Percentiles rank a stretch among this genome's conserved stretches.
phyloP scores from a whole-genome alignment of 2,113 vertebrate species.

The Scophthalmus maximus region DNA sequence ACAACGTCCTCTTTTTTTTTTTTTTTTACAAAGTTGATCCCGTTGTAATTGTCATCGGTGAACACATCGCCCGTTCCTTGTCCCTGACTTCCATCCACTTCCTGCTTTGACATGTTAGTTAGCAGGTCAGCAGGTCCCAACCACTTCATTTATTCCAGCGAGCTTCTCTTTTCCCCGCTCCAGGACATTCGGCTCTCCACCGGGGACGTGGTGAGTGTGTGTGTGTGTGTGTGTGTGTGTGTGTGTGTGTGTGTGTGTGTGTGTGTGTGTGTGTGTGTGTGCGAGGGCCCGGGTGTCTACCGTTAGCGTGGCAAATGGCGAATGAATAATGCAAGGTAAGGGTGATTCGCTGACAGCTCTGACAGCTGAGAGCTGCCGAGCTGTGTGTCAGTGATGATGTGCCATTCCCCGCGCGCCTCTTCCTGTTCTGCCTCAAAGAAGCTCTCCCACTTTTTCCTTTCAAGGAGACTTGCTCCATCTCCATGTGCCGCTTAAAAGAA shows the following conservation, averaged over 20 bases:
- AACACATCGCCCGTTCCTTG: constrained; percentile 31
- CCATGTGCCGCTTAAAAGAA: neutral
- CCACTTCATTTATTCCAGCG: constrained; percentile 48
- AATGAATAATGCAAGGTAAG: constrained; percentile 88
- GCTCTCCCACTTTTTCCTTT: too few species aligned
- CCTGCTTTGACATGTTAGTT: constrained; percentile 41
- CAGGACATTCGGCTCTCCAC: constrained; percentile 55
- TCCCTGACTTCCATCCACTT: constrained; percentile 20
- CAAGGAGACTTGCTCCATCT: neutral
- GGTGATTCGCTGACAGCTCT: constrained; percentile 83
- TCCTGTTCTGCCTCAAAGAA: too few species aligned
- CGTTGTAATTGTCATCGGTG: constrained; percentile 51
- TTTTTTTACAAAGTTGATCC: constrained; percentile 23
- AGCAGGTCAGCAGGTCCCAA: constrained; percentile 52
- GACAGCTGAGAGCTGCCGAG: constrained; percentile 79
- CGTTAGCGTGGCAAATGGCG: constrained; percentile 62
- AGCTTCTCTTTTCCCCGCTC: constrained; percentile 29
- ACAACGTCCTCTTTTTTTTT: constrained; percentile 24
- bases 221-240: constrained; percentile 17
- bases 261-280: constrained; percentile 24
- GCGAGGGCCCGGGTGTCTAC: constrained; percentile 31
- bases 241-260: constrained; percentile 21
- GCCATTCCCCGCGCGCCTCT: constrained; percentile 75
- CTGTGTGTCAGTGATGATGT: constrained; percentile 77
- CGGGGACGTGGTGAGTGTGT: constrained; percentile 18